Evolutionary conservation across 2,113 vertebrate genomes (phyloP), one percentile per base, ranked within the genome.

Genomic region (Eptesicus fuscus): DNA sequence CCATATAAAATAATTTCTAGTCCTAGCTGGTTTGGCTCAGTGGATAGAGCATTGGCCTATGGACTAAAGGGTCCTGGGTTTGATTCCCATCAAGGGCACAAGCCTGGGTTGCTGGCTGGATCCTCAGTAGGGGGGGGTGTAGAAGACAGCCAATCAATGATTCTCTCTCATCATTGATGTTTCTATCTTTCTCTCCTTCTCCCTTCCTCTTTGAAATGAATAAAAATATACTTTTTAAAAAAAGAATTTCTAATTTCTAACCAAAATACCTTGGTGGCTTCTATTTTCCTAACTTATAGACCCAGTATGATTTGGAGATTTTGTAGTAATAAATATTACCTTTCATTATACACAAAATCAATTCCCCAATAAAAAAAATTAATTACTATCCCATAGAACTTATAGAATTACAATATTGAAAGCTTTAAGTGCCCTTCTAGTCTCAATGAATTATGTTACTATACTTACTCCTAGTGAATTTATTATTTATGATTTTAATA

Each of bases 311-410:
- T 59, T 88, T 89, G 71, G 37, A 49, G 11, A 74, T 59, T 77
- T 49, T 35, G 11, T 59, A 32, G 42, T 53, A 89, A 44, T 67
- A 53, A 49, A 42, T 30, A 53, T 16, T 73, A 0, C 32, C 49
- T 82, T 78, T 85, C 40, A 85, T 73, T 85, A 88, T 93, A 77
- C 20, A 89, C 10, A 91, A 93, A 95, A 67, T 78, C 22, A 93
- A 93, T 77, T 74, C 32, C 10, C 6, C 61, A 89, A 23, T 17
- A 83, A 37, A 78, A 77, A 90, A 95, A 74, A 76, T 22, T 93
- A 86, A 71, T 89, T 88, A 23, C 73, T 86, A 93, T 96, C 53
- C 40, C 70, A 74, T 67, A 67, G 42, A 83, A 86, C 18, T 77
- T 69, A 89, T 2, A 95, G 32, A 76, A 80, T n/a, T 87, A 59